A percentile compares a stretch with the other conserved stretches of the same genome.
Conservation (phyloP, 2,888 invertebrate genomes). For the Tetragnatha montana region DNA sequence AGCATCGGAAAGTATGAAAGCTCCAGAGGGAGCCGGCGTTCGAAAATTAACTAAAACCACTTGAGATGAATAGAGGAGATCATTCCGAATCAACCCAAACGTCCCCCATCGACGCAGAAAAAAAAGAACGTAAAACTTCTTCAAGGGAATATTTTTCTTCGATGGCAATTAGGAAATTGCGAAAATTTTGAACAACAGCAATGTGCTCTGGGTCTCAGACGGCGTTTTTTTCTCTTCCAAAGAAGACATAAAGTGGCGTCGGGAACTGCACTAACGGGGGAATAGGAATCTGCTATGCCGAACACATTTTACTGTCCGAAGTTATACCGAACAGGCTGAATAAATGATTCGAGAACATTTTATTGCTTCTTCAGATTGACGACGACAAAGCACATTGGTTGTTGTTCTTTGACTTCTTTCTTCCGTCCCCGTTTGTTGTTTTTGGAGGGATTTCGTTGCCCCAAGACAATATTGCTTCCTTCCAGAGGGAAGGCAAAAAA, state of each 20-base stretch:
- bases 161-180: constrained; percentile 45
- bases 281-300: constrained; percentile 28
- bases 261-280: neutral
- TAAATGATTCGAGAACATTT: constrained; percentile 65
- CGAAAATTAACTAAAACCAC: neutral
- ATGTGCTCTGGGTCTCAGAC: constrained; percentile 10
- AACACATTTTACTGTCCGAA: constrained; percentile 64
- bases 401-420: constrained; percentile 39
- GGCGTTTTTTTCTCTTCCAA: constrained; percentile 2
- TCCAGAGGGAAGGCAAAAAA: constrained; percentile 10
- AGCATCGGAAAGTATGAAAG: neutral
- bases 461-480: constrained; percentile 38
- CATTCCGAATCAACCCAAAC: neutral
- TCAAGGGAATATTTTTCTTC: neutral
- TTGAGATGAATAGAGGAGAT: neutral
- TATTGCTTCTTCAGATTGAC: constrained; percentile 65
- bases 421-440: neutral
- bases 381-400: constrained; percentile 58
- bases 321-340: constrained; percentile 50
- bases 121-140: neutral
- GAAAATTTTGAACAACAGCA: constrained; percentile 33
- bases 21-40: neutral
- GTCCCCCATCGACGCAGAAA: neutral
- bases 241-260: constrained; percentile 33
- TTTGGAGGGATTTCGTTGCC: constrained; percentile 23